phyloP scores from a whole-genome alignment of 53 echinoderm and acorn worm genomes.

The Holothuria leucospilota region DNA sequence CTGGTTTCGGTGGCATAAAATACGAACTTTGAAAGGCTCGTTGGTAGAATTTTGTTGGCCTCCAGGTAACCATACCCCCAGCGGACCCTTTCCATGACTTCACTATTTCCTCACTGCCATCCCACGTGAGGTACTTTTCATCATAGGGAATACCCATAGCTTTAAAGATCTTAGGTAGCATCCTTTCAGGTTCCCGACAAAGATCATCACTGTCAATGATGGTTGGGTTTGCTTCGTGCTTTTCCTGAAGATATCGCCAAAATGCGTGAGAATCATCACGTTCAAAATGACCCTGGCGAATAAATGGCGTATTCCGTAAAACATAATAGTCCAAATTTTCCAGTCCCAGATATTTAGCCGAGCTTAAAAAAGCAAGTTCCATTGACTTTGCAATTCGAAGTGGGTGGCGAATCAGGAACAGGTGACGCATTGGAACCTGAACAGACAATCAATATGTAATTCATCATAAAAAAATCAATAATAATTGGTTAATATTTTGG shows the following conservation, averaged over 20 bases:
- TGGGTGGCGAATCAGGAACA: neutral
- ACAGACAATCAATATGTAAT: too few relatives aligned
- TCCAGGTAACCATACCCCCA: neutral
- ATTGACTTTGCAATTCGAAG: neutral
- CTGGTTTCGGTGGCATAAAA: neutral
- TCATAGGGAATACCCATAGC: slow-evolving; percentile 47
- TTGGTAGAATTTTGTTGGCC: neutral
- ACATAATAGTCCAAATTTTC: neutral
- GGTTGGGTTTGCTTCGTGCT: slow-evolving; percentile 46
- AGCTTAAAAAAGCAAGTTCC: neutral
- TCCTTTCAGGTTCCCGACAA: slow-evolving; percentile 21
- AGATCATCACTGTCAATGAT: slow-evolving; percentile 56
- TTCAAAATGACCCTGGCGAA: too few relatives aligned
- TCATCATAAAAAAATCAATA: too few relatives aligned
- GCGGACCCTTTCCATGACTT: slow-evolving; percentile 23
- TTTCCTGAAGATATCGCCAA: slow-evolving; percentile 54
- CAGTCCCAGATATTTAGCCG: neutral
- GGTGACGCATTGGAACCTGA: too few relatives aligned
- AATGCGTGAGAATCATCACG: neutral
- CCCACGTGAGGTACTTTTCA: slow-evolving; percentile 47
- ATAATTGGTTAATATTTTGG: too few relatives aligned
- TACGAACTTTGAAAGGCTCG: neutral
- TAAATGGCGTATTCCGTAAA: too few relatives aligned
- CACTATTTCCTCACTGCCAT: neutral
- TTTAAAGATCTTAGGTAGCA: slow-evolving; percentile 51